phyloP scores from a whole-genome alignment of 2,797 vertebrate genomes.

The Synanceia verrucosa region DNA sequence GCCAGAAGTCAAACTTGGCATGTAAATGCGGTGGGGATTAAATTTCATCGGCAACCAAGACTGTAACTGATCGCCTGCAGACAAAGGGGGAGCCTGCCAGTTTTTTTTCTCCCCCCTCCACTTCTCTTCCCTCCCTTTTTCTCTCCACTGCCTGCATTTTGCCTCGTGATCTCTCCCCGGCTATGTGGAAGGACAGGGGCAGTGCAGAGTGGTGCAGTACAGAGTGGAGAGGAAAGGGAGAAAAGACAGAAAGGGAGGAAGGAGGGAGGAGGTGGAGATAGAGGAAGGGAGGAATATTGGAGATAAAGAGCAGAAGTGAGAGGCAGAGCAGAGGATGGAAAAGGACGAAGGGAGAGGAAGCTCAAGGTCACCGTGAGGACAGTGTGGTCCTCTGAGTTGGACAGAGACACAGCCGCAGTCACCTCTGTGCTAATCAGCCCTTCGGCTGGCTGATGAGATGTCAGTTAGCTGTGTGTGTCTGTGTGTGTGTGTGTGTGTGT shows the following conservation, averaged over 20 bases:
- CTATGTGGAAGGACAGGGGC: constrained; percentile 74
- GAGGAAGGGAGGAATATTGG: constrained; percentile 32
- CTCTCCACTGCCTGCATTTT: constrained; percentile 76
- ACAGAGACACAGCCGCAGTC: constrained; percentile 73
- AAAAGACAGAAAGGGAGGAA: constrained; percentile 22
- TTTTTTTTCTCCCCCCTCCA: constrained; percentile 40
- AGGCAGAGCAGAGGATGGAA: constrained; percentile 13
- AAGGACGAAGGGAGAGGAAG: constrained; percentile 41
- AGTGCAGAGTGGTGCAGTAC: constrained; percentile 74
- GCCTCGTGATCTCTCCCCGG: constrained; percentile 76
- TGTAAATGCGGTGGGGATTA: constrained; percentile 82
- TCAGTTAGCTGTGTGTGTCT: constrained; percentile 53
- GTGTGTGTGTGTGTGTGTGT: not conserved
- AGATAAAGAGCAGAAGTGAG: constrained; percentile 41
- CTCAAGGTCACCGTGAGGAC: constrained; percentile 79
- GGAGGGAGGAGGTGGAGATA: constrained; percentile 25
- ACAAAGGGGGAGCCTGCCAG: constrained; percentile 80
- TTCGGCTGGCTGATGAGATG: constrained; percentile 76
- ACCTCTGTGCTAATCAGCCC: constrained; percentile 81
- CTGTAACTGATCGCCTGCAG: constrained; percentile 85
- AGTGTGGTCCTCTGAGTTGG: constrained; percentile 66
- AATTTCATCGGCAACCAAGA: constrained; percentile 84
- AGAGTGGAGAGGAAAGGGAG: constrained; percentile 46
- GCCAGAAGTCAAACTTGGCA: constrained; percentile 86
- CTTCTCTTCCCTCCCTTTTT: constrained; percentile 48